Evolutionary conservation across 2,113 vertebrate species (phyloP).

Genomic region (Lates calcarifer): DNA sequence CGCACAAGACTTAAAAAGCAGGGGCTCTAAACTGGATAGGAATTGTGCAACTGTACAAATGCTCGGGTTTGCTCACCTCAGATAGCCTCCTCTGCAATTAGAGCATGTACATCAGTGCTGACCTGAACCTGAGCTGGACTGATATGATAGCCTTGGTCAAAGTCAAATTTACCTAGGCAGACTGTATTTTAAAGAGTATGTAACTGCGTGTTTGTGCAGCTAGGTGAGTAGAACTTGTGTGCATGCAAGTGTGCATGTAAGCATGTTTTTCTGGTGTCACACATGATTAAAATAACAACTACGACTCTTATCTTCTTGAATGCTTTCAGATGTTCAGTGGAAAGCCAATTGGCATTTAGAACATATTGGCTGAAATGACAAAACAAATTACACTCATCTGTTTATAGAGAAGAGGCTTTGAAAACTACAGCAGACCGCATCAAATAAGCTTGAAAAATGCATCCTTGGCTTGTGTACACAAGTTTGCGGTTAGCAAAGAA

Average conservation of each 20-base stretch:
- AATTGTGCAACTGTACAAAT: constrained; percentile 48
- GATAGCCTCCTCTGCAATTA: constrained; percentile 22
- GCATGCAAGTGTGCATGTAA: neutral
- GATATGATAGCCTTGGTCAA: constrained; percentile 1
- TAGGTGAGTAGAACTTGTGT: neutral
- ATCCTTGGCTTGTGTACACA: constrained; percentile 10
- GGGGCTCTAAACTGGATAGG: constrained; percentile 51
- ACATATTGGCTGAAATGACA: constrained; percentile 33
- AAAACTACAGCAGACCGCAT: constrained; percentile 41
- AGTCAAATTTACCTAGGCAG: constrained; percentile 8
- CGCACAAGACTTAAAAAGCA: constrained; percentile 48
- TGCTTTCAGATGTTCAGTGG: constrained; percentile 4
- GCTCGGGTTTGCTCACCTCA: constrained; percentile 30
- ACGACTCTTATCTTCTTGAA: neutral
- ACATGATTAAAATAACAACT: constrained; percentile 13
- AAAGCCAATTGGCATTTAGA: constrained; percentile 18
- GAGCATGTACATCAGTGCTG: constrained; percentile 7
- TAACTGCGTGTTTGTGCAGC: neutral
- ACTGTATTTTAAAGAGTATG: constrained; percentile 1
- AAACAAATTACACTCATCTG: constrained; percentile 32
- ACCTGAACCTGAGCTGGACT: constrained; percentile 22
- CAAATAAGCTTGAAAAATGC: constrained; percentile 25
- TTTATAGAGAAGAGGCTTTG: constrained; percentile 21
- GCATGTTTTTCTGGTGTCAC: neutral
- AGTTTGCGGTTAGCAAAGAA: constrained; percentile 24